Conservation (phyloP, 2,797 vertebrate genomes). For the Astyanax mexicanus region DNA sequence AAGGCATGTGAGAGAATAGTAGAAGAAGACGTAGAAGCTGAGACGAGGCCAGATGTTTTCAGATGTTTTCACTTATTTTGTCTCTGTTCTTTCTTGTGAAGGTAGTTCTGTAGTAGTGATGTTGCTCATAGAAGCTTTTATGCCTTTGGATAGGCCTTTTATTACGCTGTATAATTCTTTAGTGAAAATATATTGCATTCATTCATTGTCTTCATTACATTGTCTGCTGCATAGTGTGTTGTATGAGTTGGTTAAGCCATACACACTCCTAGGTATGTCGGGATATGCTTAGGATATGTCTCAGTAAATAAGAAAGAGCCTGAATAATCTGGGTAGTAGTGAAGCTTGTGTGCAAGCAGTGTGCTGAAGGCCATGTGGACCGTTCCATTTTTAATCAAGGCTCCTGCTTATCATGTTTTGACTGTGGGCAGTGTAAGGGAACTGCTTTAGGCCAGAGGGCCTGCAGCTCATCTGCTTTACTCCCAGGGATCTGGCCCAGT, state of each 20-base stretch:
- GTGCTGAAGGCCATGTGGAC: slow-evolving; percentile 35
- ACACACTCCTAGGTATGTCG: not conserved
- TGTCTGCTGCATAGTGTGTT: not conserved
- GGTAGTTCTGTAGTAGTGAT: not conserved
- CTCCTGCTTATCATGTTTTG: slow-evolving; percentile 45
- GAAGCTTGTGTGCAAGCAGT: slow-evolving; percentile 6
- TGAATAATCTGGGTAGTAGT: not conserved
- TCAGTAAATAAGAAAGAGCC: not conserved
- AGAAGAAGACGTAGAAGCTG: slow-evolving; percentile 9
- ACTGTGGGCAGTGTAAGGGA: slow-evolving; percentile 13
- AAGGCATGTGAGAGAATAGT: not conserved
- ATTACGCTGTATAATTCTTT: no score
- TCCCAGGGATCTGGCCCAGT: not conserved
- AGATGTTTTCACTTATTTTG: not conserved
- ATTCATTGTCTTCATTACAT: not conserved
- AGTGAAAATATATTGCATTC: no score
- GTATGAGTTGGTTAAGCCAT: not conserved
- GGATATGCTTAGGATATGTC: not conserved
- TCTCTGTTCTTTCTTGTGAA: not conserved
- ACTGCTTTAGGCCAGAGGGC: not conserved
- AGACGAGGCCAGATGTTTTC: slow-evolving; percentile 44
- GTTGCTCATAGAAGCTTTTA: not conserved
- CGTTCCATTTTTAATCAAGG: slow-evolving; percentile 31
- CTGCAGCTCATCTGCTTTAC: not conserved
- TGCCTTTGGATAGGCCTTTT: not conserved